A percentile compares a stretch with the other conserved stretches of the same genome.
Conservation (phyloP, 2,113 vertebrate species). For the Paralichthys olivaceus region DNA sequence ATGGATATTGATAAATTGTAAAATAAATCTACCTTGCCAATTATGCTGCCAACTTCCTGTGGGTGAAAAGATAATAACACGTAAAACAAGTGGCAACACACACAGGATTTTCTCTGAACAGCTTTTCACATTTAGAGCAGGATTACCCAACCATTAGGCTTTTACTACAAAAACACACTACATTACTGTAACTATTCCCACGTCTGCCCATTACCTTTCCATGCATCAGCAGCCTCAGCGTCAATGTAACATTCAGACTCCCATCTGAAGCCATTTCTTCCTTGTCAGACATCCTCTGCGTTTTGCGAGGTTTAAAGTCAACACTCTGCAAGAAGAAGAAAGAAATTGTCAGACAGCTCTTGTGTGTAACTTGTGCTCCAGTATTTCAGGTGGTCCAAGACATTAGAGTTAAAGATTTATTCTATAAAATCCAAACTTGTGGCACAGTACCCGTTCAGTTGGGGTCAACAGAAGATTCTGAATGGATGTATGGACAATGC, state of each 20-base stretch:
- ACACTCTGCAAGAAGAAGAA: constrained; percentile 76
- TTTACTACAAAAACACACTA: constrained; percentile 3
- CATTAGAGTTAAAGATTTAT: constrained; percentile 4
- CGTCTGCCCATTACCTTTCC: constrained; percentile 87
- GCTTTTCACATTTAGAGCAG: constrained; percentile 8
- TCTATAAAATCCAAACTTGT: too few species aligned
- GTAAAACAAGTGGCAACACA: constrained; percentile 16
- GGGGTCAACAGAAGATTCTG: too few species aligned
- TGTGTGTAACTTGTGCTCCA: neutral
- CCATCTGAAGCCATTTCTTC: constrained; percentile 87
- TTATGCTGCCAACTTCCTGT: constrained; percentile 95
- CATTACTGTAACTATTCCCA: constrained; percentile 5
- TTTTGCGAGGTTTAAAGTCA: constrained; percentile 71
- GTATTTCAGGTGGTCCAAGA: constrained; percentile 1
- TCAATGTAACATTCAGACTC: constrained; percentile 89
- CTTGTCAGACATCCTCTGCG: constrained; percentile 80
- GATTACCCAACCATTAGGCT: constrained; percentile 11
- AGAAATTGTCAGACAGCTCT: constrained; percentile 20
- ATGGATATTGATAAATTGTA: constrained; percentile 14
- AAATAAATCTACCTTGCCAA: constrained; percentile 88
- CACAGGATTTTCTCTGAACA: neutral
- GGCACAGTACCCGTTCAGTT: too few species aligned
- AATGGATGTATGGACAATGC: too few species aligned
- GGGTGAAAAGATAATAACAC: constrained; percentile 63
- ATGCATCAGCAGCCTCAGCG: constrained; percentile 92